Base-by-base conservation (phyloP, 2,888 invertebrate genomes). In the Eupithecia vulgata region DNA sequence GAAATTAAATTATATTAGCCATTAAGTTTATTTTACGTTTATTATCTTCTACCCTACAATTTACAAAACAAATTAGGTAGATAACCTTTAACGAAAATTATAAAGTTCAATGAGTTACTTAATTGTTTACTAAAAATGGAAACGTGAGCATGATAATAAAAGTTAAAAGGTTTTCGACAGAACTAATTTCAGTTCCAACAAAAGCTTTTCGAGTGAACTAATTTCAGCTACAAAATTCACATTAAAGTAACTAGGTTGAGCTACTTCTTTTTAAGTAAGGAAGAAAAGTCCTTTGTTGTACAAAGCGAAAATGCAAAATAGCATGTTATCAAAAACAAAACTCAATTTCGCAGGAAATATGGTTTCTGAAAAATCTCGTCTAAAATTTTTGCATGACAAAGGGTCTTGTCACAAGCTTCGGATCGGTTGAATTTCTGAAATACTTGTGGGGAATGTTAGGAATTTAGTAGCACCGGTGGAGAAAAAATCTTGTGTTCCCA, bases 321-420 rank as follows among this genome's bases (percentile, higher is more conserved):
- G 35, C 70, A 68, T 30, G 34, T 65, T 75, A 70, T 71, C 61
- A 67, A 71, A 68, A 65, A 40, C 52, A 52, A 64, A 78, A 77
- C 77, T 76, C 77, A 76, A 79, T 81, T 78, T 74, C 59, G 66
- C 62, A 69, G 66, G 61, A 74, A 72, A 67, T 67, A 74, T 77
- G 65, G 70, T 73, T 73, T 68, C 62, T 67, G 69, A 76, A 77
- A 78, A 79, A 76, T 77, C 75, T 75, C 73, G 76, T 71, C 76
- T 73, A 73, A 78, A 76, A 78, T 71, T 79, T 78, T 79, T 73
- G 76, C 78, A 80, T 78, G 75, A 79, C 78, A 79, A 79, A 78
- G 77, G 65, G 67, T 65, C 64, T 72, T 75, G 74, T 73, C 69
- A 70, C 72, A 67, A 67, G 74, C 70, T 71, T 35, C 57, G 25